These are phyloP conservation scores for Chaenodraco wilsoni DNA, from an alignment of 2,797 vertebrate genomes.

Conservation along the genomic window DNA sequence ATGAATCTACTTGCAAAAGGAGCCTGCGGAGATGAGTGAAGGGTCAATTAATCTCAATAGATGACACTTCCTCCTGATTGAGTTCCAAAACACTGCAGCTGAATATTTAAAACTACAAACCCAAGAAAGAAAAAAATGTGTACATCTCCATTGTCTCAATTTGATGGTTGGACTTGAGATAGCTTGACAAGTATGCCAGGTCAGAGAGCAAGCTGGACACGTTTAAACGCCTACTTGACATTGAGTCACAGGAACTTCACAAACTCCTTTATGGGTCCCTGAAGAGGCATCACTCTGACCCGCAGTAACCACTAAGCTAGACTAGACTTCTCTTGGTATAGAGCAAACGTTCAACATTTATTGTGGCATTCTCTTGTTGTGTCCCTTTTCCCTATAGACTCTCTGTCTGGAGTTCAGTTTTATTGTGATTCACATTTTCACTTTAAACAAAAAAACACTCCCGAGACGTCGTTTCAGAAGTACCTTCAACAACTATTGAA, in stretches of 20 bases:
- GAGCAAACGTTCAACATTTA: slow-evolving; percentile 70
- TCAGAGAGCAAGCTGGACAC: slow-evolving; percentile 55
- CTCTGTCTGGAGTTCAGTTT: slow-evolving; percentile 57
- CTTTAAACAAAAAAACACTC: slow-evolving; percentile 37
- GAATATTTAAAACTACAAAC: slow-evolving; percentile 25
- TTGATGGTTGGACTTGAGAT: slow-evolving; percentile 52
- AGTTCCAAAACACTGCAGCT: slow-evolving; percentile 36
- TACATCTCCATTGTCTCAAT: slow-evolving; percentile 51
- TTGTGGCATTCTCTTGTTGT: slow-evolving; percentile 58
- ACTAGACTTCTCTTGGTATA: slow-evolving; percentile 39
- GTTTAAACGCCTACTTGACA: slow-evolving; percentile 73
- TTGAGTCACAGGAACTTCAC: slow-evolving; percentile 62
- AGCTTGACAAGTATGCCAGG: slow-evolving; percentile 58
- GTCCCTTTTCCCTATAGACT: slow-evolving; percentile 30
- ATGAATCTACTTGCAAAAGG: slow-evolving; percentile 47
- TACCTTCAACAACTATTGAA: slow-evolving; percentile 34
- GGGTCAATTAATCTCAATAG: slow-evolving; percentile 59
- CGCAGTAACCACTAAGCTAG: slow-evolving; percentile 21
- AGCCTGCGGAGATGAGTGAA: slow-evolving; percentile 44
- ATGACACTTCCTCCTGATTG: slow-evolving; percentile 42
- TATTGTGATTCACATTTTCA: slow-evolving; percentile 55
- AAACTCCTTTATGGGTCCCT: slow-evolving; percentile 71
- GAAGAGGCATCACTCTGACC: slow-evolving; percentile 68
- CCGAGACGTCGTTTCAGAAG: slow-evolving; percentile 39
- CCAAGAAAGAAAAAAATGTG: slow-evolving; percentile 41